Evolutionary conservation across 2,797 vertebrate genomes (phyloP).

Genomic region (Euphonia xanthogaster): DNA sequence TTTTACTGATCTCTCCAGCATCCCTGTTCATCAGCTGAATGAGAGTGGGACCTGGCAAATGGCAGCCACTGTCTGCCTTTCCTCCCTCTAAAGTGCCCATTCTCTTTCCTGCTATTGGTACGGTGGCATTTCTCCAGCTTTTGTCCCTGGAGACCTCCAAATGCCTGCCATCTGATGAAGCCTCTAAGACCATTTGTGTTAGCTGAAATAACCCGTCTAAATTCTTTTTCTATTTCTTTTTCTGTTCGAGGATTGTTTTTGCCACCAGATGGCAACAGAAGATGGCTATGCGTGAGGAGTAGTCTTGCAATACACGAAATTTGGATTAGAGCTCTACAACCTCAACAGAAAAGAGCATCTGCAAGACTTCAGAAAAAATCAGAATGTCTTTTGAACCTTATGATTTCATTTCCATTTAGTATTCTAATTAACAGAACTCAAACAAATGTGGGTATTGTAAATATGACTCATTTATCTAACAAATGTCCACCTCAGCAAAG

Average conservation of each 20-base stretch:
- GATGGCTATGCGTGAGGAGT: background rate
- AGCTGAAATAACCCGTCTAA: background rate
- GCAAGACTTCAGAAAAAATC: background rate
- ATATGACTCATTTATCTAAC: background rate
- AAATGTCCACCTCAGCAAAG: background rate
- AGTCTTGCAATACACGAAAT: background rate
- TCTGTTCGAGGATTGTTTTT: background rate
- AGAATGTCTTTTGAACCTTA: background rate
- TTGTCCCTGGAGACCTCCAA: background rate
- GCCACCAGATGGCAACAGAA: conserved; percentile 59
- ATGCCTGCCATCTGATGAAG: background rate
- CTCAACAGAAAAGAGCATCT: background rate
- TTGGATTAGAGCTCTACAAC: background rate
- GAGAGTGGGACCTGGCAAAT: background rate
- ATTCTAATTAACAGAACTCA: background rate
- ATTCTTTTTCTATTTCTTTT: background rate
- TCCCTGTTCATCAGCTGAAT: background rate
- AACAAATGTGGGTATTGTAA: background rate
- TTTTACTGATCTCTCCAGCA: background rate
- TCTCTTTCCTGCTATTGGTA: background rate
- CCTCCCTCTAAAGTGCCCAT: background rate
- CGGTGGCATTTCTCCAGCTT: background rate
- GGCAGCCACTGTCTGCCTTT: background rate
- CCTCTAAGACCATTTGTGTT: background rate
- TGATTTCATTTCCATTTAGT: background rate